Percentiles rank a stretch among this genome's conserved stretches.
Conservation (phyloP, 2,888 invertebrate species). For the Limnephilus rhombicus region DNA sequence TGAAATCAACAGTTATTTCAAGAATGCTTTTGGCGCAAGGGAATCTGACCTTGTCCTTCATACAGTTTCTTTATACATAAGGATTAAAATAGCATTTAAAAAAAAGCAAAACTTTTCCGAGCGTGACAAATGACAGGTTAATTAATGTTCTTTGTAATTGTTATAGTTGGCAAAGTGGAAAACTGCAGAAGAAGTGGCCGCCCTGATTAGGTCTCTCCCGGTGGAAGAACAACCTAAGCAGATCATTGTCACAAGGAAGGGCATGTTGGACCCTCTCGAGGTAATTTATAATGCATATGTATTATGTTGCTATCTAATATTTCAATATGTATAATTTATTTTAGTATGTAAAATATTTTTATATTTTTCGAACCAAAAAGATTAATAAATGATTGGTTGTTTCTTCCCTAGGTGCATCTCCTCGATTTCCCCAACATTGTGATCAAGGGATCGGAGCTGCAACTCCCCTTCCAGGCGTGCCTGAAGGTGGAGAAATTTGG, state of each 20-base stretch:
- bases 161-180: constrained; percentile 98
- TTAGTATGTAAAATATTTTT: neutral
- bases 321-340: neutral
- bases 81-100: too few species aligned
- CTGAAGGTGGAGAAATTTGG: constrained; percentile 99
- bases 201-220: constrained; percentile 97
- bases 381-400: neutral
- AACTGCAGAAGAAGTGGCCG: constrained; percentile 99
- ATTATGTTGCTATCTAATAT: constrained; percentile 61
- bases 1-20: too few species aligned
- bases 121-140: neutral
- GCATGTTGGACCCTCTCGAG: constrained; percentile 99
- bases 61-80: too few species aligned
- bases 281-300: constrained; percentile 69
- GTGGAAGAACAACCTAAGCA: constrained; percentile 99
- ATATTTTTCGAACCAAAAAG: neutral
- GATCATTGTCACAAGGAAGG: constrained; percentile 99
- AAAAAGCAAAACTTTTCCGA: too few species aligned
- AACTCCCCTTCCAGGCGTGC: constrained; percentile 99
- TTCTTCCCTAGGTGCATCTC: constrained; percentile 86
- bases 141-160: neutral
- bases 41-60: too few species aligned
- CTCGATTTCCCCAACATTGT: constrained; percentile 99
- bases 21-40: too few species aligned
- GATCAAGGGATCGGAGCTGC: constrained; percentile 99